Percentiles rank a stretch among this genome's conserved stretches.
phyloP scores from a whole-genome alignment of 2,113 vertebrate species.

The Seriola rivoliana region DNA sequence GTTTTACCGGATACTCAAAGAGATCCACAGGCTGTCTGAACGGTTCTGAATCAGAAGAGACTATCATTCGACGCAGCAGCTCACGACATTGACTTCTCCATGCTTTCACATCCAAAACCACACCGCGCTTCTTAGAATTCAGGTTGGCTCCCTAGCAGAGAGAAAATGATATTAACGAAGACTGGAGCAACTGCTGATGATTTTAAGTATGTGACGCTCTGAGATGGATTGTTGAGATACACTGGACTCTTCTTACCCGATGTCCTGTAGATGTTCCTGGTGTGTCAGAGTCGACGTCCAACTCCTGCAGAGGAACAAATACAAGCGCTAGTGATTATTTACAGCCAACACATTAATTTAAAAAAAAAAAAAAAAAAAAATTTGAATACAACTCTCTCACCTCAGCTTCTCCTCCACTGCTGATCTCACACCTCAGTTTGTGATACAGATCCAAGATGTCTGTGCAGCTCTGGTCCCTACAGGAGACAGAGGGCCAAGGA shows the following conservation, averaged over 20 bases:
- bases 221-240: background rate
- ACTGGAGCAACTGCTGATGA: background rate
- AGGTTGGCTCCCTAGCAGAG: constrained; percentile 54
- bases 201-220: background rate
- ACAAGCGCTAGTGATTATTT: background rate
- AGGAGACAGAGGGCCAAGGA: background rate
- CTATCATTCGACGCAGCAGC: constrained; percentile 90
- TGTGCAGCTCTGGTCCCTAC: constrained; percentile 94
- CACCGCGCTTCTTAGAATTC: constrained; percentile 74
- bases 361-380: background rate
- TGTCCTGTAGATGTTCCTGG: constrained; percentile 95
- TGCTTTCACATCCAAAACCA: constrained; percentile 82
- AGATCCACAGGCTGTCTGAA: constrained; percentile 94
- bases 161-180: background rate
- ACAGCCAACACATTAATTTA: background rate
- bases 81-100: constrained; percentile 93
- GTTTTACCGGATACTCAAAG: constrained; percentile 89
- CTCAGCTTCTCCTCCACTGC: constrained; percentile 88
- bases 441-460: constrained; percentile 94
- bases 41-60: constrained; percentile 91
- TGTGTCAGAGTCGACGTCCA: constrained; percentile 94
- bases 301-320: constrained; percentile 81
- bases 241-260: constrained; percentile 80
- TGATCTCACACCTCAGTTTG: constrained; percentile 90
- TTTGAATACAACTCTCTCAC: constrained; percentile 52